A percentile compares a stretch with the other conserved stretches of the same genome.
These are phyloP conservation scores for Pantherophis alleghaniensis DNA, from an alignment of 2,797 vertebrate genomes.

Conservation along the genomic window DNA sequence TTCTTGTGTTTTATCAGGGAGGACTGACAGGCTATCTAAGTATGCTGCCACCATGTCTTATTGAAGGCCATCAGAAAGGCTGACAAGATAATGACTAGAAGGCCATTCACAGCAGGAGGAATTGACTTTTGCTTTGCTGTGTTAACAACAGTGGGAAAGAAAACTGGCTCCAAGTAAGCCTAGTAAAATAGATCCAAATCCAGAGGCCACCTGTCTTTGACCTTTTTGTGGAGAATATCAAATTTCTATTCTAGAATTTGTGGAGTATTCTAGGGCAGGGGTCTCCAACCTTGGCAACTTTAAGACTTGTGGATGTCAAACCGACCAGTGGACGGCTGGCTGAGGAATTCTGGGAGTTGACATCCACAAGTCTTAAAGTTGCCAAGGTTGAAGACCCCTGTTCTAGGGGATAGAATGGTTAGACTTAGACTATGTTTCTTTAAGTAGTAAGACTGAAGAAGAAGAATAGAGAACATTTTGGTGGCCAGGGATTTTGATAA, in stretches of 20 bases:
- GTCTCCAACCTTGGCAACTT: no score
- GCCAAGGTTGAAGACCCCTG: no score
- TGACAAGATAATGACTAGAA: not conserved
- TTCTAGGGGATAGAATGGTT: not conserved
- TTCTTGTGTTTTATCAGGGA: not conserved
- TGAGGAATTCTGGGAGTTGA: no score
- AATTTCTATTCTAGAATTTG: not conserved
- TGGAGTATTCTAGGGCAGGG: not conserved
- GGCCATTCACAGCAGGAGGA: not conserved
- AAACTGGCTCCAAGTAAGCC: not conserved
- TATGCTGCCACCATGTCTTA: not conserved
- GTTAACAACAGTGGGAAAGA: not conserved
- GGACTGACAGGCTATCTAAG: not conserved
- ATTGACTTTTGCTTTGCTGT: not conserved
- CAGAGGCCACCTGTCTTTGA: not conserved
- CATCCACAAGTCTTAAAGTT: no score
- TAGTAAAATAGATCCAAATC: not conserved
- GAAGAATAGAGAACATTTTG: not conserved
- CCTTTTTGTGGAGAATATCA: not conserved
- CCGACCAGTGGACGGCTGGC: no score
- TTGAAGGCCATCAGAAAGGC: not conserved
- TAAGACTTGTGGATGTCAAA: no score
- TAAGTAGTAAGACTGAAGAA: not conserved
- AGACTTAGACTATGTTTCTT: not conserved
- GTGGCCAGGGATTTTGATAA: not conserved